These are phyloP conservation scores for Leptobrachium ailaonicum DNA, from an alignment of 2,113 vertebrate species.

Conservation along the genomic window DNA sequence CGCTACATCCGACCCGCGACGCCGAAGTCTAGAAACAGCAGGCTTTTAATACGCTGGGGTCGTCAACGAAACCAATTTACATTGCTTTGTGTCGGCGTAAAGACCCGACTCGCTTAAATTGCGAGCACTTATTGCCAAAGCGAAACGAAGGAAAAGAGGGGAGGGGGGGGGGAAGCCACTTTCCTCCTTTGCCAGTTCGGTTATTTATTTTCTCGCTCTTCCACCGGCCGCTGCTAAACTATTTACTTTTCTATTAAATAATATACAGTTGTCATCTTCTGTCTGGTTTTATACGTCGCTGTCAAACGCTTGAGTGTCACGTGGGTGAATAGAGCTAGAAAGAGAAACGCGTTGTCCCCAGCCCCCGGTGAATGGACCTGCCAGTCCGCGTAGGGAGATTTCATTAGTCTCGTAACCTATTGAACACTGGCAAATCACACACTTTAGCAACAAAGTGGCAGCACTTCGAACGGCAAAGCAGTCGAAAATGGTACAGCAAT, in stretches of 20 bases:
- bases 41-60: conserved; percentile 60
- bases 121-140: conserved; percentile 57
- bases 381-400: neutral
- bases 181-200: neutral
- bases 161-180: conserved; percentile 28
- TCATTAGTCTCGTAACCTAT: neutral
- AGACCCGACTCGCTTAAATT: conserved; percentile 64
- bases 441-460: neutral
- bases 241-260: conserved; percentile 52
- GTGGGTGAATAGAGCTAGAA: neutral
- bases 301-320: neutral
- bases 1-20: conserved; percentile 52
- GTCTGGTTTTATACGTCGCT: neutral
- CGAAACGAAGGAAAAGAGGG: neutral
- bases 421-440: no score
- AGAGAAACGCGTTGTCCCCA: neutral
- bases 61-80: conserved; percentile 69
- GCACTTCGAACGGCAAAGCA: neutral
- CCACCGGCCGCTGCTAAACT: conserved; percentile 53
- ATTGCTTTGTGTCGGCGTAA: conserved; percentile 62
- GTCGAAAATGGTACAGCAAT: conserved; percentile 9
- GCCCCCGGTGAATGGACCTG: neutral
- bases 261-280: conserved; percentile 44
- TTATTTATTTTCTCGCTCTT: conserved; percentile 42
- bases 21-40: conserved; percentile 51